Conservation (phyloP, 2,113 vertebrate genomes). For the Gopherus flavomarginatus region DNA sequence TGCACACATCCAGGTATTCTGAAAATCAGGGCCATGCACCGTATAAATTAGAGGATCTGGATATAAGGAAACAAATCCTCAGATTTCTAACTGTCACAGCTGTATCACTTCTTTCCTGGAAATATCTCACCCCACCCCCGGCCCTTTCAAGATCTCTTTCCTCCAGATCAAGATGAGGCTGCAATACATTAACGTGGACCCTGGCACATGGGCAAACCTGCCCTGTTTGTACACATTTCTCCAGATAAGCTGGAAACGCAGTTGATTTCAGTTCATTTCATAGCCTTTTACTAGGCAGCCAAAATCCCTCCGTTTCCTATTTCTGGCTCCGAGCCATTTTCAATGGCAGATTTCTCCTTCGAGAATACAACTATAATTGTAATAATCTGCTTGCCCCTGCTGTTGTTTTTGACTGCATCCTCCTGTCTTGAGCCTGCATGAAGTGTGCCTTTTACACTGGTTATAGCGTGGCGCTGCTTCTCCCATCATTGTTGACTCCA, state of each 20-base stretch:
- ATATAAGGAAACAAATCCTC: background rate
- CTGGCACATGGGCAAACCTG: background rate
- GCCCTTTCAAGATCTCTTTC: background rate
- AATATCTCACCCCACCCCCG: background rate
- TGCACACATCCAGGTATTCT: background rate
- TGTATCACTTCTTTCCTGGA: background rate
- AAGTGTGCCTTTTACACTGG: constrained; percentile 50
- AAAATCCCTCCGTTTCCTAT: constrained; percentile 23
- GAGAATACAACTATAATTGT: constrained; percentile 53
- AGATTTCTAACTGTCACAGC: rapidly evolving
- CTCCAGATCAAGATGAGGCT: rapidly evolving
- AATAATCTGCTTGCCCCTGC: constrained; percentile 46
- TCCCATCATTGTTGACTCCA: constrained; percentile 76
- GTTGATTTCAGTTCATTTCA: constrained; percentile 48
- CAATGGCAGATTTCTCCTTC: constrained; percentile 64
- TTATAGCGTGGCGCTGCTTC: constrained; percentile 69
- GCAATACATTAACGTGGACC: background rate
- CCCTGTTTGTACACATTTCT: background rate
- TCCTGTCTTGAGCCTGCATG: constrained; percentile 65
- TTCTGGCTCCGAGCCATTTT: constrained; percentile 54
- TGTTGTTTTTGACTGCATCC: constrained; percentile 68
- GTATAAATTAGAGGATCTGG: background rate
- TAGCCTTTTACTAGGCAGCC: constrained; percentile 23
- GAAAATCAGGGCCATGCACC: background rate
- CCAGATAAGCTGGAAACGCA: constrained; percentile 40